Base-by-base conservation (phyloP, 2,888 invertebrate genomes). In the Lepidocyrtoides sp. region DNA sequence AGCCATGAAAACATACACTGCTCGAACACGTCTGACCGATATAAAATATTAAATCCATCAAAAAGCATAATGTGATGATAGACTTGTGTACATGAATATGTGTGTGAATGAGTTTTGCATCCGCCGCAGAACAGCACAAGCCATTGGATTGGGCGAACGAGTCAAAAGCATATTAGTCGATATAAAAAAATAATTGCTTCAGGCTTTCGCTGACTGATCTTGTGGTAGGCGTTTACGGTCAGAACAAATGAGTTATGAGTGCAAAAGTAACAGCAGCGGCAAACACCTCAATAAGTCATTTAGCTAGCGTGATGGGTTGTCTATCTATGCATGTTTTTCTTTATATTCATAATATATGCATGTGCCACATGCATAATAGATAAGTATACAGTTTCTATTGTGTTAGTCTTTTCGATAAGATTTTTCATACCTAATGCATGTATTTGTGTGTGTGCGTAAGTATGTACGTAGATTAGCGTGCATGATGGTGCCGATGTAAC, bases 241-340 rank as follows among this genome's bases (percentile, higher is more conserved):
- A 36, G 69, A 69, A 89, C 89, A 89, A 89, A 89, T 89, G 89
- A 89, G 89, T 89, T 89, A 89, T 82, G 75, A 83, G 89, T 89
- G 89, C 75, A 60, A 89, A 89, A 75, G 60, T 81, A 36, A 32
- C 41, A 83, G 69, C 44, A 85, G 44, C 57, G 75, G 66, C 69
- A 75, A 72, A 82, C 82, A 83, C 82, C 83, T 83, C 89, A 83
- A 89, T 89, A 89, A 89, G 89, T 89, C 89, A 89, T 89, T 89
- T 83, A 69, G 75, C 72, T 69, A 44, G 72, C 12, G 60, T 83
- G 89, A 88, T 41, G 88, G 88, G 83, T 66, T 83, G 82, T 82
- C 88, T 88, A 81, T 81, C 81, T 75, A 23, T 86, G 32, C 75
- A 75, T 60, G 57, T 86, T 63, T 66, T 72, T 32, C 54, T 44